These are phyloP conservation scores for Pheosia tremula DNA, from an alignment of 2,888 invertebrate species.

Conservation along the genomic window DNA sequence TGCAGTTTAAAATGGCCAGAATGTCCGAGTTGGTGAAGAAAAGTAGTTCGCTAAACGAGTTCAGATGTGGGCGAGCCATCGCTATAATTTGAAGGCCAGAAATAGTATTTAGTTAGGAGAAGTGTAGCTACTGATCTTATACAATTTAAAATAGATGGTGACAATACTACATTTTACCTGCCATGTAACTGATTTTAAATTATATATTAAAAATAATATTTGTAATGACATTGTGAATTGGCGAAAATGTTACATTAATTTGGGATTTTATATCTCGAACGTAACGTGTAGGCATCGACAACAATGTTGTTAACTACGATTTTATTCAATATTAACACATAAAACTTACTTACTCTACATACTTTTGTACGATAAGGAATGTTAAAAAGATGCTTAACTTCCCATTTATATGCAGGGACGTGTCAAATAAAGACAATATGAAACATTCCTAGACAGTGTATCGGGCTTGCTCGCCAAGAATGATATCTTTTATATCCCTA, in stretches of 20 bases:
- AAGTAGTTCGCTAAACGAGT: slow-evolving; percentile 19
- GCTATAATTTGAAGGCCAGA: slow-evolving; percentile 13
- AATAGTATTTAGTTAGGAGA: background rate
- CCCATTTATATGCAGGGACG: slow-evolving; percentile 5
- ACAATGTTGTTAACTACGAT: too few species aligned
- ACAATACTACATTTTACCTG: too few species aligned
- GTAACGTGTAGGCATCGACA: too few species aligned
- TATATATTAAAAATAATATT: too few species aligned
- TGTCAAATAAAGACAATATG: slow-evolving; percentile 36
- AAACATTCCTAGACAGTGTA: slow-evolving; percentile 20
- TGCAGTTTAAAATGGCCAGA: slow-evolving; percentile 56
- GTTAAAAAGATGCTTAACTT: background rate
- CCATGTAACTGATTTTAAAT: too few species aligned
- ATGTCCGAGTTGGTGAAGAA: slow-evolving; percentile 29
- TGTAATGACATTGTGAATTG: too few species aligned
- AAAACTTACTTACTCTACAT: background rate
- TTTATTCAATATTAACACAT: too few species aligned
- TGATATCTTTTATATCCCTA: slow-evolving; percentile 46
- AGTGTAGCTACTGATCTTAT: background rate
- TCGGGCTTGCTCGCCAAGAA: slow-evolving; percentile 16
- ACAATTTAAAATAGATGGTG: background rate
- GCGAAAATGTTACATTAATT: too few species aligned
- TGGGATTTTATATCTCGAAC: too few species aligned
- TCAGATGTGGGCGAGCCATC: slow-evolving; percentile 15
- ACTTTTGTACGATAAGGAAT: background rate